Base-by-base conservation (phyloP, 2,888 invertebrate species). In the Ochlodes sylvanus region DNA sequence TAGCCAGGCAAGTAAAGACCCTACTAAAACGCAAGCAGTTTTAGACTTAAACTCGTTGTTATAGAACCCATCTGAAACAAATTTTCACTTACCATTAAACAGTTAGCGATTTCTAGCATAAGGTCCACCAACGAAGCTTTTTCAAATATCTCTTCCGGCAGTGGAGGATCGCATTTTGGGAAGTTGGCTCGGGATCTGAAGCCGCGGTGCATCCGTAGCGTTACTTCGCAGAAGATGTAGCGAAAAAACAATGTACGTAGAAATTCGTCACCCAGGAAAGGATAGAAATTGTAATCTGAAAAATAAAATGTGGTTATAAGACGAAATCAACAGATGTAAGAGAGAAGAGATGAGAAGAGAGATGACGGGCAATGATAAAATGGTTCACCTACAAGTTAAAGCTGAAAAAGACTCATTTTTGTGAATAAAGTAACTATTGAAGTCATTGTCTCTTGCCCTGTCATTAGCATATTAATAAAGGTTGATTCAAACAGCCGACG, bases 251-350 rank as follows among this genome's bases (percentile, higher is more conserved):
- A 92, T 71, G 98, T 94, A 71, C 99, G 96, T 75, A 99, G 94
- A 91, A 98, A 99, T 84, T 99, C 98, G 89, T 99, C 99, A 52
- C 98, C 98, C 91, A 98, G 97, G 91, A 98, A 98, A 89, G 97
- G 96, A 75, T 98, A 93, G 87, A 95, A 96, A 69, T 95, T 94
- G 57, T 94, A 89, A 82, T 96, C 96, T 96, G 82, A 87, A 89
- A 27, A 62, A 27, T 12, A 17, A 27, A 27, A 32, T 10, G 19
- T 42, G 0, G 5, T 27, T 27, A 27, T 5, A 27, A 27, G n/a
- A 27, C 27, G 27, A 27, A n/a, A n/a, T n/a, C n/a, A n/a, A 27
- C 27, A 2, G 27, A 27, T 27, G 27, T 27, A 27, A 27, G 27
- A 27, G 27, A 27, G 27, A 27, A 27, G 27, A 27, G 27, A 27